Base-by-base conservation (phyloP, 2,113 vertebrate genomes). In the Glaucomys volans region DNA sequence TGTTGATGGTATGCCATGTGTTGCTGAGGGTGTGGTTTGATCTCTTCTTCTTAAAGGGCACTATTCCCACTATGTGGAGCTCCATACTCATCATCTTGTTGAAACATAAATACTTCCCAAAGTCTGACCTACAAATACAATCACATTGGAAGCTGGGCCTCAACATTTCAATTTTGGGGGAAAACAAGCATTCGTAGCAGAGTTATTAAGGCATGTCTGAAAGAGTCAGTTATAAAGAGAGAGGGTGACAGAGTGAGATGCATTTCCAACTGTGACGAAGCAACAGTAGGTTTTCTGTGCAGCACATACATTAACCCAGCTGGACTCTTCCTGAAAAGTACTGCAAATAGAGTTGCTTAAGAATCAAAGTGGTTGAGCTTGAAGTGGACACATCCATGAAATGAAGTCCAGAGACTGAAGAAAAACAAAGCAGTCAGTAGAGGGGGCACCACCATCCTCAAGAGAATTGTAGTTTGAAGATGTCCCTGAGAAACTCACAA, bases 351-450 rank as follows among this genome's bases (percentile, higher is more conserved):
- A 0, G 22, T 26, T 40, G 4, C 2, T 1, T 54, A 42, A 74
- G 4, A 0, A 32, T 1, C 5, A n/a, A 89, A 75, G 13, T 5
- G 20, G 2, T 0, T 37, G 5, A 72, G 16, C 1, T 9, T 13
- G 72, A n/a, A 74, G 9, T 2, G 8, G 42, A 54, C 7, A 13
- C 5, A 37, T 30, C 54, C 16, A 30, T 24, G 28, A 54, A 71
- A 30, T 52, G 20, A 64, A 94, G 4, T 3, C 28, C 57, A 75
- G 14, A 22, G 7, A 40, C 26, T 72, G 26, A 81, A 42, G 52
- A 47, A 6, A 40, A 64, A 84, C 32, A 71, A 79, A 3, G 1
- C 6, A 40, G 26, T 79, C 50, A 75, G 20, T 89, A 44, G 77
- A 76, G 2, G 9, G 8, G 12, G 1, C 3, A 84, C 5, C 26